These are phyloP conservation scores for Tursiops truncatus DNA, from an alignment of 2,113 vertebrate species.

Conservation along the genomic window DNA sequence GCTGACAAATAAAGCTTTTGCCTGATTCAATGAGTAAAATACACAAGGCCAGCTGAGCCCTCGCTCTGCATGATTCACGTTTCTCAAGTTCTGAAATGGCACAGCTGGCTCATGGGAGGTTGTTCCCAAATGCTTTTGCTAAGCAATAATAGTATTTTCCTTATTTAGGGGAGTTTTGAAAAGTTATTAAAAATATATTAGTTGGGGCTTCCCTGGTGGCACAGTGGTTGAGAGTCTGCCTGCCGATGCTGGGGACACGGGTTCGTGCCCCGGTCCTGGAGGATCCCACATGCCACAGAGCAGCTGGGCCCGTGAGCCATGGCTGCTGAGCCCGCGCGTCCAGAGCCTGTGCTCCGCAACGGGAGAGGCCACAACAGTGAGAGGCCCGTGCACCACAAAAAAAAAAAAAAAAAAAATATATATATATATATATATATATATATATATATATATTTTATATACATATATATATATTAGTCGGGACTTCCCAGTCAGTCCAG, in stretches of 20 bases:
- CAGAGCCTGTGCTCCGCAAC: no score
- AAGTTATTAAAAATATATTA: neutral
- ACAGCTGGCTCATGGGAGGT: neutral
- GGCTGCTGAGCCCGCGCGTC: accelerated
- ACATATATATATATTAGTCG: neutral
- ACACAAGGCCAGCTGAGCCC: neutral
- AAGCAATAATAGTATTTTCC: neutral
- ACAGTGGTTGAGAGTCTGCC: no score
- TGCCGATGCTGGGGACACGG: no score
- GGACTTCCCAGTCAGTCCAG: no score
- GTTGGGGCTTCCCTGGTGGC: neutral
- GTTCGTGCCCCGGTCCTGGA: no score
- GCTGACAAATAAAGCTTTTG: neutral
- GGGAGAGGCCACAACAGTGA: no score
- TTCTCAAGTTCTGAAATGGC: neutral
- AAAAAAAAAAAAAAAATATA: no score
- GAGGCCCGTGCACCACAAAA: accelerated
- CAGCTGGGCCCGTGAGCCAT: no score
- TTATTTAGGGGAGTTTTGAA: neutral
- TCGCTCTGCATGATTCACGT: neutral
- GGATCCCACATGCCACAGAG: no score
- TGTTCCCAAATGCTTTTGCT: neutral
- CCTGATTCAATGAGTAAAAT: neutral
- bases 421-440: neutral
- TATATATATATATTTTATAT: no score